Evolutionary conservation across 2,113 vertebrate genomes (phyloP), one percentile per base, ranked within the genome.

Genomic region (Anser brachyrhynchus): DNA sequence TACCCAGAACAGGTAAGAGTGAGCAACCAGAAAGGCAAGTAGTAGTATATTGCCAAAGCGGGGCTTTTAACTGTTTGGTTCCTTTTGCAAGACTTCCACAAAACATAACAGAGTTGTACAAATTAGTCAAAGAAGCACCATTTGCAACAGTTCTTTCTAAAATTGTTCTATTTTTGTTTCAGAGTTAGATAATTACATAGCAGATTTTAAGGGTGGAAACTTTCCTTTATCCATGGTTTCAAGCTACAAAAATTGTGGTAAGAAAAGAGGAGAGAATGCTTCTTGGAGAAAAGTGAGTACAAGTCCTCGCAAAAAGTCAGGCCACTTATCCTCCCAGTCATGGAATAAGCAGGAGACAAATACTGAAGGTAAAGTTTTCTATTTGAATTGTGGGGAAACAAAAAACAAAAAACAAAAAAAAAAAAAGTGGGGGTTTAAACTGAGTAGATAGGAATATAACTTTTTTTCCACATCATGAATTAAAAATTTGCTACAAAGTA

Each of bases 211-310:
- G 54, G 99, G 99, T 84, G 98, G 98, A 84, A 97, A 97, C 64
- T 99, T 99, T 96, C 98, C 99, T 59, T 96, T 99, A 83, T 98
- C 98, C 3, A 86, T 98, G 71, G 97, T 99, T 79, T 97, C 98
- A 2, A 98, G 96, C 90, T 98, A 98, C 55, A 98, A 97, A 64
- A 96, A 94, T 9, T 97, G 97, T 75, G 95, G 94, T 46, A 98
- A 98, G 91, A 99, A 98, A 94, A 99, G 98, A 73, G 97, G 98
- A 29, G 98, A 99, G 74, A 95, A 96, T 58, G 84, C 97, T 80
- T 98, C 98, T 86, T 98, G 99, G 99, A 99, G 99, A 96, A 98
- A 98, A 96, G 99, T 98, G 96, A 99, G 98, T 97, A 99, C 99
- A 88, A 99, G 98, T 95, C 99, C 99, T 49, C 97, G 98, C 20